Percentiles rank a stretch among this genome's conserved stretches.
These are phyloP conservation scores for Malurus cyaneus DNA, from an alignment of 2,113 vertebrate species.

Conservation along the genomic window DNA sequence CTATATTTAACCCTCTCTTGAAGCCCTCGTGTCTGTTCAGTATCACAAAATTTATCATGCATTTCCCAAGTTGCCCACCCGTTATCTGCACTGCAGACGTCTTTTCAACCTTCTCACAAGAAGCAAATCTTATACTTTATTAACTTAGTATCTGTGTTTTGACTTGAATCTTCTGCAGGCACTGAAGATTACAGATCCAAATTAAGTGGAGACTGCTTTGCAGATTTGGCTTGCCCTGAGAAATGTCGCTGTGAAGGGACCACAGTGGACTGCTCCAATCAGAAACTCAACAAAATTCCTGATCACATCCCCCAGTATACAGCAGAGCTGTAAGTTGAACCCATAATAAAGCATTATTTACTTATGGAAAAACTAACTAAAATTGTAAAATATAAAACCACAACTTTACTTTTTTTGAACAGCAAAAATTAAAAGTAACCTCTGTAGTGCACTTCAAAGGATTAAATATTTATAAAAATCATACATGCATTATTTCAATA, in stretches of 20 bases:
- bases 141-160: conserved; percentile 60
- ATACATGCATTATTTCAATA: not conserved
- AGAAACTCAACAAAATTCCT: conserved; percentile 93
- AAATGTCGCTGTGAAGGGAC: conserved; percentile 98
- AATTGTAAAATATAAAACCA: not conserved
- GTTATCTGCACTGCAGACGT: conserved; percentile 67
- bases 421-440: not conserved
- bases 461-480: not conserved
- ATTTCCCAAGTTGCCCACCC: conserved; percentile 66
- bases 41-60: conserved; percentile 68
- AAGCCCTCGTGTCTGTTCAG: conserved; percentile 69
- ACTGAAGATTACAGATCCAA: conserved; percentile 98
- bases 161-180: conserved; percentile 80
- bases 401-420: not conserved
- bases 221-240: conserved; percentile 94
- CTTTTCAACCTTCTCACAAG: conserved; percentile 37
- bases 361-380: not conserved
- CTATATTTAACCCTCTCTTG: conserved; percentile 75
- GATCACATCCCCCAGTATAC: conserved; percentile 97
- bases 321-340: conserved; percentile 90
- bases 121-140: not conserved
- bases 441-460: not conserved
- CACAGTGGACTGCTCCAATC: conserved; percentile 97
- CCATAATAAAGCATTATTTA: not conserved
- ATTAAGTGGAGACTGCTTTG: conserved; percentile 96